Evolutionary conservation across 23 tunicate genomes (phyloP).

Genomic region (Oikopleura dioica): DNA sequence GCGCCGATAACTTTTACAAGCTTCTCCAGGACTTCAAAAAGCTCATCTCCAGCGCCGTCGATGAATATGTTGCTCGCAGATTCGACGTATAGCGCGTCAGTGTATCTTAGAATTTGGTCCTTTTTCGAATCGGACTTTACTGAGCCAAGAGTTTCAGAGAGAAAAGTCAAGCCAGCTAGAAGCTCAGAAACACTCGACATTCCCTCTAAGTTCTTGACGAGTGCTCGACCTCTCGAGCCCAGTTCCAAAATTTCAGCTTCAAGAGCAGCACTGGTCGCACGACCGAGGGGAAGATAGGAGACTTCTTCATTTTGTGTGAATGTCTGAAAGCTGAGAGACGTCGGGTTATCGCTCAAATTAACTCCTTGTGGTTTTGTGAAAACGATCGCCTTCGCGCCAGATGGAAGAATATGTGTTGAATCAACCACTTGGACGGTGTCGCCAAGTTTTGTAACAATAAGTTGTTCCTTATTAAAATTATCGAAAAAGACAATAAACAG

Average conservation of each 20-base stretch:
- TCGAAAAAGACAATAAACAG: too few relatives aligned
- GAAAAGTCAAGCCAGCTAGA: neutral
- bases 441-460: too few relatives aligned
- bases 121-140: neutral
- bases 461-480: too few relatives aligned
- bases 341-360: too few relatives aligned
- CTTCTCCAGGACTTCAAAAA: too few relatives aligned
- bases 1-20: neutral
- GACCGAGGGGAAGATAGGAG: neutral
- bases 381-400: too few relatives aligned
- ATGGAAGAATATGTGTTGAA: too few relatives aligned
- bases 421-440: too few relatives aligned
- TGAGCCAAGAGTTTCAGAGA: neutral
- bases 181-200: neutral
- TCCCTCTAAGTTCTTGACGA: neutral
- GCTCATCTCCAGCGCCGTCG: too few relatives aligned
- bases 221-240: neutral
- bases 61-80: neutral
- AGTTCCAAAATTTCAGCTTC: neutral
- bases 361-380: too few relatives aligned
- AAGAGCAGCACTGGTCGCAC: neutral
- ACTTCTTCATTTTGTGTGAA: too few relatives aligned
- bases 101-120: neutral
- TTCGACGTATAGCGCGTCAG: neutral
- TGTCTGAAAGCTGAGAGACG: too few relatives aligned